Conservation (phyloP, 1,140 invertebrate species). For the Colletes gigas region DNA sequence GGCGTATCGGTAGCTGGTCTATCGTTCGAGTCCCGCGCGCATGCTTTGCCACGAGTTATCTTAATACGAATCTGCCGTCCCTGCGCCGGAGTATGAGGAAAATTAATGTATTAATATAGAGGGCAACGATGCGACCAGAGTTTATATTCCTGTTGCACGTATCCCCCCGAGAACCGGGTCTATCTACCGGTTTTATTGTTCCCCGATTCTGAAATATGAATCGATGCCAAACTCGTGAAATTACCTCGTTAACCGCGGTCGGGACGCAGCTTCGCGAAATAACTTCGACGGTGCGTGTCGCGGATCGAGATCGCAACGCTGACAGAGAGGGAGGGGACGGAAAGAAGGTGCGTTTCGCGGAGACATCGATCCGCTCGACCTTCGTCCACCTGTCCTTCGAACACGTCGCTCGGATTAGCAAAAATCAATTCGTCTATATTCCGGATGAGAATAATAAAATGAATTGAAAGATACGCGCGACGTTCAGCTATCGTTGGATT, state of each 20-base stretch:
- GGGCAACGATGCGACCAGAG: background rate
- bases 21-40: background rate
- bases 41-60: constrained; percentile 23
- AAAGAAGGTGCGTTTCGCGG: too few relatives aligned
- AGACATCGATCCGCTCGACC: background rate
- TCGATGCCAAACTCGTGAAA: constrained; percentile 28
- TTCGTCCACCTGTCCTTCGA: background rate
- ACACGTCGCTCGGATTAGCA: too few relatives aligned
- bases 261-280: constrained; percentile 31
- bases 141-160: constrained; percentile 45
- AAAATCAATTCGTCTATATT: background rate
- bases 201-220: background rate
- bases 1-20: background rate
- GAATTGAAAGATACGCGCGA: background rate
- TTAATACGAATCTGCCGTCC: constrained; percentile 40
- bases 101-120: constrained; percentile 50
- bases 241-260: constrained; percentile 39
- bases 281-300: too few relatives aligned
- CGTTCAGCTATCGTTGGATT: background rate
- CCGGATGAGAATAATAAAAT: background rate
- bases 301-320: background rate
- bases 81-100: constrained; percentile 34
- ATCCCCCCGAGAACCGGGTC: constrained; percentile 15
- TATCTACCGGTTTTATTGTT: constrained; percentile 2
- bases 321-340: too few relatives aligned